Evolutionary conservation across 2,113 vertebrate species (phyloP).

Genomic region (Carollia perspicillata): DNA sequence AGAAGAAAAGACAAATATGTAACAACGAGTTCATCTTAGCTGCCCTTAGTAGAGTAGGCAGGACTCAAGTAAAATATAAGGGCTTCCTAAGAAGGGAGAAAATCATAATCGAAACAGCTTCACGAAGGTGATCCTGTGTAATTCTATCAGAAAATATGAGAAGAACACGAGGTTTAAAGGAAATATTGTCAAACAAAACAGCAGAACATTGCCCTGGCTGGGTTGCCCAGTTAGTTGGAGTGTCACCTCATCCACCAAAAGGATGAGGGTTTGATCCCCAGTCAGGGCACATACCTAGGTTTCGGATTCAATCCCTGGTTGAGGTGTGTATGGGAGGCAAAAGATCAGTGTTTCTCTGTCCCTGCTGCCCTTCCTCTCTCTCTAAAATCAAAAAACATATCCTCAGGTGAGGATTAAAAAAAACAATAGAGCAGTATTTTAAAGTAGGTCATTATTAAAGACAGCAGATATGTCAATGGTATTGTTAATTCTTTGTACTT

Average conservation of each 20-base stretch:
- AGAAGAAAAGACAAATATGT: background rate
- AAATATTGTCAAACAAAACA: slow-evolving; percentile 12
- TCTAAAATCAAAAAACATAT: too few relatives aligned
- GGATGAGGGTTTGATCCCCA: too few relatives aligned
- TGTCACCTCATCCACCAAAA: too few relatives aligned
- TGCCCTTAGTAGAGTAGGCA: background rate
- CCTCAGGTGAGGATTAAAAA: background rate
- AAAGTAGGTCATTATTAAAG: background rate
- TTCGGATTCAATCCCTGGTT: too few relatives aligned
- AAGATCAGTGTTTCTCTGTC: too few relatives aligned
- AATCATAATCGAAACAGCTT: background rate
- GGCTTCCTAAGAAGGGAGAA: background rate
- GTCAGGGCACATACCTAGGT: too few relatives aligned
- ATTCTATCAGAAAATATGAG: background rate
- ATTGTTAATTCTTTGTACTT: background rate
- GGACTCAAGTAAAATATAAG: background rate
- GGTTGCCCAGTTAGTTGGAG: too few relatives aligned
- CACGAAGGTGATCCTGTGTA: background rate
- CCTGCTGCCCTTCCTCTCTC: too few relatives aligned
- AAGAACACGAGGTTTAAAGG: background rate
- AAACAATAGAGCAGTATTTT: background rate
- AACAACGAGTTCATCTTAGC: background rate
- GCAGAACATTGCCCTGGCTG: background rate
- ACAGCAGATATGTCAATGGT: background rate
- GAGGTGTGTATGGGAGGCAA: too few relatives aligned